A percentile compares a stretch with the other conserved stretches of the same genome.
Conservation (phyloP, 2,888 invertebrate species). For the Merodon equestris region DNA sequence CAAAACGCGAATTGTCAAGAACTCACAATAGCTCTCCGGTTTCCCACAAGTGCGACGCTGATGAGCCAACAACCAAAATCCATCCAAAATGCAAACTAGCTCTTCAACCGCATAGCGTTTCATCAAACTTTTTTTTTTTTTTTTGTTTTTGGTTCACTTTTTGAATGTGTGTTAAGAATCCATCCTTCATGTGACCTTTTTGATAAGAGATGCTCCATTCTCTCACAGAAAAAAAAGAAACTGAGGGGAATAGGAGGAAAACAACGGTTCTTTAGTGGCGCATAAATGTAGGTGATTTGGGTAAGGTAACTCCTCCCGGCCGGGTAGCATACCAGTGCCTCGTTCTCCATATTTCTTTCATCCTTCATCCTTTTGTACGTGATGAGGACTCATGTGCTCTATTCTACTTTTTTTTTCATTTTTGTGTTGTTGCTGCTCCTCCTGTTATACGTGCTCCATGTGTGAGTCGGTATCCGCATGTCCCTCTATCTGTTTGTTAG, state of each 20-base stretch:
- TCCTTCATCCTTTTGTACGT: conserved; percentile 46
- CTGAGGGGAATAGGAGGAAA: too few relatives aligned
- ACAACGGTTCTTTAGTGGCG: conserved; percentile 24
- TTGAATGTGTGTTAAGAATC: conserved; percentile 59
- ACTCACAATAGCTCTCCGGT: conserved; percentile 3
- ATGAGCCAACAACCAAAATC: conserved; percentile 21
- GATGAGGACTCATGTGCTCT: conserved; percentile 45
- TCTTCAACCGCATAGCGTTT: too few relatives aligned
- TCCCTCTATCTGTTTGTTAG: too few relatives aligned
- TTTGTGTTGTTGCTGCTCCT: conserved; percentile 15
- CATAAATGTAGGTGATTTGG: conserved; percentile 52
- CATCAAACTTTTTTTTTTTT: too few relatives aligned
- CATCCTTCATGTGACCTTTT: conserved; percentile 68
- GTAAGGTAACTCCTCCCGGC: conserved; percentile 15
- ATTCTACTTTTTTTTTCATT: conserved; percentile 43
- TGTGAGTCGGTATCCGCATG: too few relatives aligned
- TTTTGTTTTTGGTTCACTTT: conserved; percentile 9
- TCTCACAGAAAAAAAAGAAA: conserved; percentile 4
- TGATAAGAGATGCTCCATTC: conserved; percentile 59
- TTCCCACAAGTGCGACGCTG: conserved; percentile 20
- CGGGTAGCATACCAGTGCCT: conserved; percentile 4
- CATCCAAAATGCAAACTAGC: background rate
- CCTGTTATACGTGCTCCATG: conserved; percentile 22
- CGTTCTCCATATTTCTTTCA: conserved; percentile 33
- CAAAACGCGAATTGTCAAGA: conserved; percentile 12